Evolutionary conservation across 2,888 invertebrate species (phyloP).

Genomic region (Clusia tigrina): DNA sequence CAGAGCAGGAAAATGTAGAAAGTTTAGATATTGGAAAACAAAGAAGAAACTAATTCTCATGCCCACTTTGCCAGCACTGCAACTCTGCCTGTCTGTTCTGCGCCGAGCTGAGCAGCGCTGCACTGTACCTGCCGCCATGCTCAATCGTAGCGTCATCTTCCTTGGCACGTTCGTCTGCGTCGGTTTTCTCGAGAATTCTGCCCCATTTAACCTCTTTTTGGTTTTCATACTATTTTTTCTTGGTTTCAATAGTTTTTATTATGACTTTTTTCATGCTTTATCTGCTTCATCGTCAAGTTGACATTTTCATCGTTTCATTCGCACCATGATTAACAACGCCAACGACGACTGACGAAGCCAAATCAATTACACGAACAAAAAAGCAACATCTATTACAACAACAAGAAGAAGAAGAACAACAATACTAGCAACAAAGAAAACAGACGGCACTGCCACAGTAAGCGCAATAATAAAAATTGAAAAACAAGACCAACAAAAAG

Average conservation of each 20-base stretch:
- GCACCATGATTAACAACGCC: background rate
- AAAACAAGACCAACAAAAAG: background rate
- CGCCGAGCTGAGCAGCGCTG: no score
- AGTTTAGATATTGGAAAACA: no score
- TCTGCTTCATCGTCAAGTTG: background rate
- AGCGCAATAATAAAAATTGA: background rate
- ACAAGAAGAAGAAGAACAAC: background rate
- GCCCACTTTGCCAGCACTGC: no score
- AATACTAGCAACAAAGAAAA: background rate
- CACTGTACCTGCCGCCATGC: no score
- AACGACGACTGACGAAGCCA: conserved; percentile 1
- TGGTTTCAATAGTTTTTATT: background rate
- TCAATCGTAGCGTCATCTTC: no score
- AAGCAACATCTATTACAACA: background rate
- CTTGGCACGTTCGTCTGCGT: no score
- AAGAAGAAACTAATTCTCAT: no score
- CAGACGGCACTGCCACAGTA: background rate
- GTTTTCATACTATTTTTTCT: background rate
- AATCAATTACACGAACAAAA: conserved; percentile 7
- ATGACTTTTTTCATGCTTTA: background rate
- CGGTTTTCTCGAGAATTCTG: background rate
- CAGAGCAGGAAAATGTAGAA: no score
- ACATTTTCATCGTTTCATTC: conserved; percentile 10
- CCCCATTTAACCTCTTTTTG: background rate
- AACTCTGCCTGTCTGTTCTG: no score